A percentile compares a stretch with the other conserved stretches of the same genome.
These are phyloP conservation scores for Hoplodrina blanda DNA, from an alignment of 2,888 invertebrate species.

Conservation along the genomic window DNA sequence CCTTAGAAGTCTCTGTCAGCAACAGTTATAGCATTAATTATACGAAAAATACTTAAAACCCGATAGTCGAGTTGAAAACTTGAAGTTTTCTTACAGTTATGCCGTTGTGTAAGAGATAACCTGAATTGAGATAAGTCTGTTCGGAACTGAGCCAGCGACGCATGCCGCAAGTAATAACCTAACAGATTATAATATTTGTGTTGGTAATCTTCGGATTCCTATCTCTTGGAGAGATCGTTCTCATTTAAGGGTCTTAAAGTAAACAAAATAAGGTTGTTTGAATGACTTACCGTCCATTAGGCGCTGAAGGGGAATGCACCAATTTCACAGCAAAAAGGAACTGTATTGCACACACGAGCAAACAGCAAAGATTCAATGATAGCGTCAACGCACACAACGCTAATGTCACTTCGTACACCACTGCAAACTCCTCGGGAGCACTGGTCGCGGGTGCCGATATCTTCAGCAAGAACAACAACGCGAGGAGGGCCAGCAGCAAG, in stretches of 20 bases:
- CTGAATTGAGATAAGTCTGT: slow-evolving; percentile 81
- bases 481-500: slow-evolving; percentile 95
- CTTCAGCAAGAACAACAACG: slow-evolving; percentile 95
- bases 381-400: slow-evolving; percentile 97
- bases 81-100: slow-evolving; percentile 81
- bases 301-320: slow-evolving; percentile 95
- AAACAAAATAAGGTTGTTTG: slow-evolving; percentile 27
- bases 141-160: slow-evolving; percentile 70
- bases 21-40: slow-evolving; percentile 67
- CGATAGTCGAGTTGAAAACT: slow-evolving; percentile 73
- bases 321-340: slow-evolving; percentile 98
- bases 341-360: slow-evolving; percentile 98
- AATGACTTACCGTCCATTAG: slow-evolving; percentile 91
- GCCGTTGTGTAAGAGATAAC: slow-evolving; percentile 83
- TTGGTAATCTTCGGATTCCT: slow-evolving; percentile 58
- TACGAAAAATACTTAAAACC: slow-evolving; percentile 69
- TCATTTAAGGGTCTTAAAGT: slow-evolving; percentile 20
- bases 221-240: slow-evolving; percentile 23
- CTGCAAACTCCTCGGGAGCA: slow-evolving; percentile 94
- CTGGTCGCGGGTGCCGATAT: slow-evolving; percentile 93
- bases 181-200: slow-evolving; percentile 78
- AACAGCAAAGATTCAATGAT: slow-evolving; percentile 96
- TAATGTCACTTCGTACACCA: slow-evolving; percentile 97
- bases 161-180: slow-evolving; percentile 73
- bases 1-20: slow-evolving; percentile 50